phyloP scores from a whole-genome alignment of 2,888 invertebrate genomes.

The Oasisia sp. region DNA sequence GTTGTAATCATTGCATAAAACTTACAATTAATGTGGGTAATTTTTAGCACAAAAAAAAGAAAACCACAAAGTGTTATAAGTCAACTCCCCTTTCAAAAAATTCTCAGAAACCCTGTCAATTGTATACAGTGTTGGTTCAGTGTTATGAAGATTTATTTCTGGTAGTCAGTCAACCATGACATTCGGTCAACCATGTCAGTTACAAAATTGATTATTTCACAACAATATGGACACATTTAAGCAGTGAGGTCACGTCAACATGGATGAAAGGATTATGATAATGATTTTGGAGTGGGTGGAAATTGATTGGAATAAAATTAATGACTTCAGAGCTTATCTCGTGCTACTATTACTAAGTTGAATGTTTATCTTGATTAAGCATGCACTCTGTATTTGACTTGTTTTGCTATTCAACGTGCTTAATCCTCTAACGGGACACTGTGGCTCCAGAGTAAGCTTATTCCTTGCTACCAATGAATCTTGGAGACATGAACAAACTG shows the following conservation, averaged over 20 bases:
- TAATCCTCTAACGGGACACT: too few relatives aligned
- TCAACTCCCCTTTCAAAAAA: not conserved
- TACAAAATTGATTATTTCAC: not conserved
- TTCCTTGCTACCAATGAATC: too few relatives aligned
- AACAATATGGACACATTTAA: not conserved
- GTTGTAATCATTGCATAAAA: not conserved
- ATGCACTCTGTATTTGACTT: not conserved
- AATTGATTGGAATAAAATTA: not conserved
- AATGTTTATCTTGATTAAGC: not conserved
- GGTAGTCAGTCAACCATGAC: not conserved
- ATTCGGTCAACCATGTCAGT: not conserved
- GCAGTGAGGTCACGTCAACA: not conserved
- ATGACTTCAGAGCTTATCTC: not conserved
- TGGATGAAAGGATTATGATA: not conserved
- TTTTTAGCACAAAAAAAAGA: not conserved
- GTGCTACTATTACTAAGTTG: not conserved
- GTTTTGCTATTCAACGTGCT: not conserved
- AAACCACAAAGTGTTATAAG: not conserved
- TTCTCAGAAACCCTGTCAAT: not conserved
- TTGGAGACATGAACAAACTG: too few relatives aligned
- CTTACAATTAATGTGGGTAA: not conserved
- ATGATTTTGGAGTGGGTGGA: conserved; percentile 3
- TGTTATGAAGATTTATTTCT: not conserved
- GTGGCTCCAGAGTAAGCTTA: too few relatives aligned
- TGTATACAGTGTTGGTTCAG: not conserved